Evolutionary conservation across 2,888 invertebrate species (phyloP).

Genomic region (Leptopilina myrica): DNA sequence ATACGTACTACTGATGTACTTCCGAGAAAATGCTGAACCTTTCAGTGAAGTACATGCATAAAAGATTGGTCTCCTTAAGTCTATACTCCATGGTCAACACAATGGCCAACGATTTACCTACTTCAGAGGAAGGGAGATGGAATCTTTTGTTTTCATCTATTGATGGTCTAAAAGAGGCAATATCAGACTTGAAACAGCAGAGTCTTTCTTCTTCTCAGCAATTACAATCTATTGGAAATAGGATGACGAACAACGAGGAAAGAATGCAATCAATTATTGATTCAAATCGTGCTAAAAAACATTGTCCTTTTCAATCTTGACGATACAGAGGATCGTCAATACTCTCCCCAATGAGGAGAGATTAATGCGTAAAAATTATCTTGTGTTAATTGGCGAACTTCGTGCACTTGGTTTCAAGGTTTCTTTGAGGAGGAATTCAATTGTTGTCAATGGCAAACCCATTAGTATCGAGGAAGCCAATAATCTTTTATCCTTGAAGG

Average conservation of each 20-base stretch:
- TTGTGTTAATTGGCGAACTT: not conserved
- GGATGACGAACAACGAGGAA: slow-evolving; percentile 3
- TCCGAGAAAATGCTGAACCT: no score
- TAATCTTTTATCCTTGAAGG: not conserved
- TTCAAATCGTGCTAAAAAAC: not conserved
- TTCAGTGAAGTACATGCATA: no score
- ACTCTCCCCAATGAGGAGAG: not conserved
- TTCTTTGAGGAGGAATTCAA: not conserved
- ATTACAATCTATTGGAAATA: not conserved
- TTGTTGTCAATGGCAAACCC: not conserved
- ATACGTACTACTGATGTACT: no score
- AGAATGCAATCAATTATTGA: not conserved
- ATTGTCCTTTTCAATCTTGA: not conserved
- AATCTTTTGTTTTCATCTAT: no score
- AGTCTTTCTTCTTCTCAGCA: not conserved
- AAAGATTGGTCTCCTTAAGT: no score
- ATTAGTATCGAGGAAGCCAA: not conserved
- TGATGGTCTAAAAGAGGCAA: no score
- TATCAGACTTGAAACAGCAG: not conserved
- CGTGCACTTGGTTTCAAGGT: not conserved
- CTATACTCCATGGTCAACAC: no score
- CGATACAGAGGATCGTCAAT: not conserved
- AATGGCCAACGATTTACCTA: no score
- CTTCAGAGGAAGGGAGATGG: no score
- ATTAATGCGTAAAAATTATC: not conserved